A percentile compares a stretch with the other conserved stretches of the same genome.
Conservation (phyloP, 2,113 vertebrate species). For the Pseudorectes ferrugineus region DNA sequence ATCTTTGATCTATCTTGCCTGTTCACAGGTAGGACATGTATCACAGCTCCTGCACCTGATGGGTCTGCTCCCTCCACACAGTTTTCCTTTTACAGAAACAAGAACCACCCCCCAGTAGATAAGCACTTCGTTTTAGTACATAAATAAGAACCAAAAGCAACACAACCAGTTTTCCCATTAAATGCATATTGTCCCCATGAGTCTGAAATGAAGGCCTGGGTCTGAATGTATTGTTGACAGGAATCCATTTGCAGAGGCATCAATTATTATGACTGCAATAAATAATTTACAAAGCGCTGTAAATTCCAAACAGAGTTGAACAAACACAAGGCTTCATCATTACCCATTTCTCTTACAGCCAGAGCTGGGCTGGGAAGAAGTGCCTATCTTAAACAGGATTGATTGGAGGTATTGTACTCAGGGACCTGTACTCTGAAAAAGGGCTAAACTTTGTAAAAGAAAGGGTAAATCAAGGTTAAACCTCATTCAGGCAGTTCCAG, state of each 20-base stretch:
- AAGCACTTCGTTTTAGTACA: background rate
- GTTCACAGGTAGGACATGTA: rapidly evolving
- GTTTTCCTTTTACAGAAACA: background rate
- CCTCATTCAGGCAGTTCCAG: background rate
- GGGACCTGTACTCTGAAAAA: background rate
- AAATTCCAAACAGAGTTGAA: constrained; percentile 24
- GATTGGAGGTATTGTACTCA: background rate
- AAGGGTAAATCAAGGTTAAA: constrained; percentile 33
- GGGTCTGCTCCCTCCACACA: background rate
- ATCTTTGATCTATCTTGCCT: background rate
- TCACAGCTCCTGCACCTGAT: background rate
- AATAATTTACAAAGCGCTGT: background rate
- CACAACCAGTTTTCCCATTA: background rate
- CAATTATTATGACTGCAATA: constrained; percentile 15
- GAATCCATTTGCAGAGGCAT: constrained; percentile 43
- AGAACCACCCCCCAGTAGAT: background rate
- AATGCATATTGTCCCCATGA: constrained; percentile 10
- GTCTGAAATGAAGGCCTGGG: background rate
- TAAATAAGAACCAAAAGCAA: constrained; percentile 25
- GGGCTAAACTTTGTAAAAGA: background rate
- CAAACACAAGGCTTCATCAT: constrained; percentile 27
- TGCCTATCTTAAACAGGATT: background rate
- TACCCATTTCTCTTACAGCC: background rate
- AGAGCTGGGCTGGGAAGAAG: background rate
- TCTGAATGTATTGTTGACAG: constrained; percentile 34